Evolutionary conservation across 2,113 vertebrate genomes (phyloP).

Genomic region (Oxyura jamaicensis): DNA sequence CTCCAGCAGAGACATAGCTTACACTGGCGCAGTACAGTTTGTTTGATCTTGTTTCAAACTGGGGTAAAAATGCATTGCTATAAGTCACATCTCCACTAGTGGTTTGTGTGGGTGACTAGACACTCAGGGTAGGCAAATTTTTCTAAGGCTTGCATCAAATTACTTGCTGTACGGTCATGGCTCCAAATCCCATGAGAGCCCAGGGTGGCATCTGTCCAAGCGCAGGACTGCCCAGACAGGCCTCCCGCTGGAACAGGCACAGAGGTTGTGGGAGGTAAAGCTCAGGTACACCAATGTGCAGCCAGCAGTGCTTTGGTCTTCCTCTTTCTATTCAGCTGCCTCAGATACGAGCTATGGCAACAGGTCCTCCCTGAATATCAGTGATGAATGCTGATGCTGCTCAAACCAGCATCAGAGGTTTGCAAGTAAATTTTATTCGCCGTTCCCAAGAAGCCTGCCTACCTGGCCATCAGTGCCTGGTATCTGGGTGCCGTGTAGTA

Average conservation of each 20-base stretch:
- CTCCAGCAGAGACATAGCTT: not conserved
- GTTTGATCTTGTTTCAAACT: constrained; percentile 53
- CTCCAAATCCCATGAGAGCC: constrained; percentile 26
- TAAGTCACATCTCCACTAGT: constrained; percentile 47
- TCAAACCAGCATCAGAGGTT: not conserved
- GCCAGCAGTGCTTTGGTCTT: not conserved
- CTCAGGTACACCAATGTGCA: not conserved
- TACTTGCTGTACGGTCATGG: not conserved
- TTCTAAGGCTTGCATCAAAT: not conserved
- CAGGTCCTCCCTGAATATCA: not conserved
- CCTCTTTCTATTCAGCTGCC: not conserved
- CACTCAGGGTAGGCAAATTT: constrained; percentile 55
- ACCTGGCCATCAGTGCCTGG: not conserved
- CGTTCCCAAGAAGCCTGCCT: accelerated
- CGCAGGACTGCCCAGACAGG: not conserved
- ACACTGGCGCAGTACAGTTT: not conserved
- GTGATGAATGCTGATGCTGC: accelerated
- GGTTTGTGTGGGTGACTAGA: constrained; percentile 54
- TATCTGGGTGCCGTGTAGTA: accelerated
- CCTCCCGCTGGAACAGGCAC: not conserved
- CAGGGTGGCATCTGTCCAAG: not conserved
- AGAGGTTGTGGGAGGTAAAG: not conserved
- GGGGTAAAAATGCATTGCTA: constrained; percentile 24
- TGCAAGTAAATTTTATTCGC: not conserved
- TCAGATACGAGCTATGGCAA: not conserved